Percentiles rank a stretch among this genome's conserved stretches.
Evolutionary conservation across 2,113 vertebrate genomes (phyloP).

Genomic region (Taxidea taxus): DNA sequence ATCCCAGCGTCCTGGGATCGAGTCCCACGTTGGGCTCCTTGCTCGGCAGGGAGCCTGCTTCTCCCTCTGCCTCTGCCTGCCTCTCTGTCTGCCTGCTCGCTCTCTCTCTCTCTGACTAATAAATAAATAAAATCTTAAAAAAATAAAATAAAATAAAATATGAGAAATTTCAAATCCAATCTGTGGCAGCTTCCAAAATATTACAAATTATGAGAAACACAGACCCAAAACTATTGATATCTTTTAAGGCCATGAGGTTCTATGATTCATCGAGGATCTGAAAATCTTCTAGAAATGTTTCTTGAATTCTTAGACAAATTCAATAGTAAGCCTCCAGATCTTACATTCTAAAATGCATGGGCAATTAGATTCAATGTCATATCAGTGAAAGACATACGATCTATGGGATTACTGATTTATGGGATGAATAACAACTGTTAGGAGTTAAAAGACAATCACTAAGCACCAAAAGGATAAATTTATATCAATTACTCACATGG

Average conservation of each 20-base stretch:
- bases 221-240: neutral
- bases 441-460: neutral
- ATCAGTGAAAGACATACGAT: neutral
- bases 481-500: neutral
- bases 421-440: neutral
- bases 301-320: neutral
- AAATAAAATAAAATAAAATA: too few relatives aligned
- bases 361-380: neutral
- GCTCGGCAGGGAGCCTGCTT: too few relatives aligned
- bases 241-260: neutral
- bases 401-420: neutral
- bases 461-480: neutral
- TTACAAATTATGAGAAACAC: constrained; percentile 14
- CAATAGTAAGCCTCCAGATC: neutral
- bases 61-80: too few relatives aligned
- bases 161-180: neutral
- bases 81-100: too few relatives aligned
- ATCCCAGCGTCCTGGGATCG: too few relatives aligned
- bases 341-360: neutral
- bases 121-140: too few relatives aligned
- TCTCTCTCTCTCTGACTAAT: too few relatives aligned
- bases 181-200: neutral
- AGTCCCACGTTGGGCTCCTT: too few relatives aligned
- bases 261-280: neutral
- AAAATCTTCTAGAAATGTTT: constrained; percentile 7